Evolutionary conservation across 2,113 vertebrate species (phyloP).

Genomic region (Cromileptes altivelis): DNA sequence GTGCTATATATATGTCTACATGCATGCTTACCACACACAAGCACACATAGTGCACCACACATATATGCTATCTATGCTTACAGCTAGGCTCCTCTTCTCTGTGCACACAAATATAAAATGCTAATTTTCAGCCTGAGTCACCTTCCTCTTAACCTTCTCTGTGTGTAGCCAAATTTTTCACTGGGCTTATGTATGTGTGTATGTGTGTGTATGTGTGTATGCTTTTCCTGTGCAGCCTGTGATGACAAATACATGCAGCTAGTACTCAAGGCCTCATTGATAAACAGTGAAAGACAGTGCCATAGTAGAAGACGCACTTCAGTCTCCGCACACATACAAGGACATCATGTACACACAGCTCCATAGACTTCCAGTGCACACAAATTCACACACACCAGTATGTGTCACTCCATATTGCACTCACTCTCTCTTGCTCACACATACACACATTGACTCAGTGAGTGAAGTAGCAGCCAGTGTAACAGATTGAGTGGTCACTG

Average conservation of each 20-base stretch:
- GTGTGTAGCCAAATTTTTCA: slow-evolving; percentile 16
- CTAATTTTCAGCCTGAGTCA: slow-evolving; percentile 12
- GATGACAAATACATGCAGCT: slow-evolving; percentile 31
- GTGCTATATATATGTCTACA: too few species aligned
- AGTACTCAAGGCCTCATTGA: slow-evolving; percentile 32
- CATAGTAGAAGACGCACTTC: neutral
- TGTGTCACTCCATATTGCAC: slow-evolving; percentile 36
- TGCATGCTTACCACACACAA: too few species aligned
- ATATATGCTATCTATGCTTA: too few species aligned
- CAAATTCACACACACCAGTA: slow-evolving; percentile 19
- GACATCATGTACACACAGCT: neutral
- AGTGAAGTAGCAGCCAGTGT: slow-evolving; percentile 40
- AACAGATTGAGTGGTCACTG: slow-evolving; percentile 62
- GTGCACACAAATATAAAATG: slow-evolving; percentile 16
- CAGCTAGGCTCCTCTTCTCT: neutral
- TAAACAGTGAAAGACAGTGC: slow-evolving; percentile 1
- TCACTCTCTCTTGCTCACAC: neutral
- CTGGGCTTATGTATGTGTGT: neutral
- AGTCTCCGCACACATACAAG: neutral
- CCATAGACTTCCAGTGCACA: neutral
- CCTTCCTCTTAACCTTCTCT: slow-evolving; percentile 35
- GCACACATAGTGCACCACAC: too few species aligned
- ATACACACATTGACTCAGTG: slow-evolving; percentile 31
- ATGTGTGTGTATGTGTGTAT: neutral
- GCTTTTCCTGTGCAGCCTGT: neutral